phyloP scores from a whole-genome alignment of 2,113 vertebrate genomes.

The Serinus canaria region DNA sequence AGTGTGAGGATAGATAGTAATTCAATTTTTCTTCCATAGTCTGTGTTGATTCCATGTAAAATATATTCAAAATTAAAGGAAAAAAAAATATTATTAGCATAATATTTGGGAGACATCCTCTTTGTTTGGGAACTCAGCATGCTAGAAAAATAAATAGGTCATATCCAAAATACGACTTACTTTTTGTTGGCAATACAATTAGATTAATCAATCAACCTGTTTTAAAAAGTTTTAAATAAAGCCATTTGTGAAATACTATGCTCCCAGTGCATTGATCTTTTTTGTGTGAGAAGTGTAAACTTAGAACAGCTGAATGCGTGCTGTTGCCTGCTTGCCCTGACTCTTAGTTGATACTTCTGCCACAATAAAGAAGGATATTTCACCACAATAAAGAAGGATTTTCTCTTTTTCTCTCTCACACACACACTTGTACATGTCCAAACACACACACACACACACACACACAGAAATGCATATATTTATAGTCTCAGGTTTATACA shows the following conservation, averaged over 20 bases:
- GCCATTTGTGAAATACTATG: background rate
- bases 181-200: background rate
- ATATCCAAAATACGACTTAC: background rate
- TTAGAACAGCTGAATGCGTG: background rate
- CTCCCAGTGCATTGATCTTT: background rate
- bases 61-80: background rate
- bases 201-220: background rate
- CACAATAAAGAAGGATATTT: background rate
- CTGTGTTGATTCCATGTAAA: background rate
- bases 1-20: background rate
- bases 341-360: background rate
- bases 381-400: background rate
- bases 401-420: background rate
- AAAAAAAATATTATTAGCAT: background rate
- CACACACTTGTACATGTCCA: fast-evolving
- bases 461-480: background rate
- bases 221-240: background rate
- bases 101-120: background rate
- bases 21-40: background rate
- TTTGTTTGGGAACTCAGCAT: background rate
- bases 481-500: background rate
- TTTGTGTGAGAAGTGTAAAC: background rate
- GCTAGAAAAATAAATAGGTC: background rate
- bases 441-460: background rate
- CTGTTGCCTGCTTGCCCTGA: background rate